Conservation (phyloP, 2,797 vertebrate species). For the Rhynchotus rufescens region DNA sequence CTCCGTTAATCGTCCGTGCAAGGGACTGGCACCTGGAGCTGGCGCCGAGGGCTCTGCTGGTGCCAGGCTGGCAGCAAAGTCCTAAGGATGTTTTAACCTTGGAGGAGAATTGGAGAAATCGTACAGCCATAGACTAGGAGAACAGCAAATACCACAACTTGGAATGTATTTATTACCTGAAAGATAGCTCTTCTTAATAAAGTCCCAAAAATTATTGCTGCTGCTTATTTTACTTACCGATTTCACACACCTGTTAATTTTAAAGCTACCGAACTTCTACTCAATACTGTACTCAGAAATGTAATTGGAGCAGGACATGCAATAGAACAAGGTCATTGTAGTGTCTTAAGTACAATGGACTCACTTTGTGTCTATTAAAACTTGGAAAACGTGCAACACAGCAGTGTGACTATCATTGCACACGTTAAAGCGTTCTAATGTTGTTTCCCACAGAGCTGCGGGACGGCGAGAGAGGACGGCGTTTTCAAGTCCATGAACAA, state of each 20-base stretch:
- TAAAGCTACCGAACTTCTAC: conserved; percentile 65
- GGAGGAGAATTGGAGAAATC: conserved; percentile 21
- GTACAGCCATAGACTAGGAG: conserved; percentile 77
- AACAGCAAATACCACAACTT: conserved; percentile 84
- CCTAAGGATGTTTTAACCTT: conserved; percentile 60
- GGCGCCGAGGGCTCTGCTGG: conserved; percentile 67
- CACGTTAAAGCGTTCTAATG: background rate
- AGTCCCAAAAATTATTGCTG: conserved; percentile 81
- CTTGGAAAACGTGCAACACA: conserved; percentile 64
- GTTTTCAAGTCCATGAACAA: fast-evolving
- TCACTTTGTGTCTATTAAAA: conserved; percentile 76
- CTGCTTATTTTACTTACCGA: conserved; percentile 85
- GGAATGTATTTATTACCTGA: conserved; percentile 94
- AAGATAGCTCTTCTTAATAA: conserved; percentile 79
- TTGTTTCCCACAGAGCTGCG: fast-evolving
- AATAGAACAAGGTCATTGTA: conserved; percentile 70
- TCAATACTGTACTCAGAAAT: conserved; percentile 68
- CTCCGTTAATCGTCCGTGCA: conserved; percentile 58
- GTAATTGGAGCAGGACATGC: conserved; percentile 69
- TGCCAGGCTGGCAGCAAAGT: conserved; percentile 72
- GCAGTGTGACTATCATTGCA: background rate
- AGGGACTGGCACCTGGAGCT: conserved; percentile 68
- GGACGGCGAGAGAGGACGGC: no score
- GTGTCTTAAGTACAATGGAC: conserved; percentile 70
- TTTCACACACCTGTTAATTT: conserved; percentile 71